Base-by-base conservation (phyloP, 2,888 invertebrate species). In the Erynnis tages region DNA sequence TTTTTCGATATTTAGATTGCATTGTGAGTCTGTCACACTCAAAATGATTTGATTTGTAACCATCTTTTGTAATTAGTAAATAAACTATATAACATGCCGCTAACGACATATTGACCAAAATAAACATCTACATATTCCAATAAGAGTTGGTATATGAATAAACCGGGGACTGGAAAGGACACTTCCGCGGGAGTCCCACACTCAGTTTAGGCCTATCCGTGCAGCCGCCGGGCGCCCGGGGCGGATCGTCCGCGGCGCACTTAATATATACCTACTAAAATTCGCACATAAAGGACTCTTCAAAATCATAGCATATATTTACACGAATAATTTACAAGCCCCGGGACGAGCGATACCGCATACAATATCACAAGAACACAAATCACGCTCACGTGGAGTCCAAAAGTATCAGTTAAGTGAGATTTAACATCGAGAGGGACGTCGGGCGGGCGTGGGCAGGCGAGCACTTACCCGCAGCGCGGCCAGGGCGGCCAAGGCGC, bases 351-450 rank as follows among this genome's bases (percentile, higher is more conserved):
- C 67, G 65, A 40, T 40, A 64, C 66, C 67, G 59, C 63, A 55
- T 41, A 49, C 44, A 14, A 46, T 66, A 67, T 66, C 66, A 67
- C 67, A 65, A 67, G 81, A 86, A 85, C 85, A 85, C 78, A 73
- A 80, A 64, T 66, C 74, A 81, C 82, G 84, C 87, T 86, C 87
- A 84, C 86, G 75, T 30, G 69, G 87, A 86, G 87, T 88, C 84
- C 81, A 79, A 79, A 78, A 37, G 21, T 21, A 65, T 49, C 60
- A 57, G 57, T 60, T 60, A 61, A 62, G 68, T 79, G 83, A 82
- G 82, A 81, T 79, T 79, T 48, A 46, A 5, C 35, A 55, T 43
- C 67, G 62, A 58, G 53, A 55, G 54, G 43, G 57, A 55, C 58
- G 57, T 57, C 57, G 55, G 54, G 34, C 48, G 58, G 57, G 54